Evolutionary conservation across 2,797 vertebrate species (phyloP).

Genomic region (Enteromius mattozi): DNA sequence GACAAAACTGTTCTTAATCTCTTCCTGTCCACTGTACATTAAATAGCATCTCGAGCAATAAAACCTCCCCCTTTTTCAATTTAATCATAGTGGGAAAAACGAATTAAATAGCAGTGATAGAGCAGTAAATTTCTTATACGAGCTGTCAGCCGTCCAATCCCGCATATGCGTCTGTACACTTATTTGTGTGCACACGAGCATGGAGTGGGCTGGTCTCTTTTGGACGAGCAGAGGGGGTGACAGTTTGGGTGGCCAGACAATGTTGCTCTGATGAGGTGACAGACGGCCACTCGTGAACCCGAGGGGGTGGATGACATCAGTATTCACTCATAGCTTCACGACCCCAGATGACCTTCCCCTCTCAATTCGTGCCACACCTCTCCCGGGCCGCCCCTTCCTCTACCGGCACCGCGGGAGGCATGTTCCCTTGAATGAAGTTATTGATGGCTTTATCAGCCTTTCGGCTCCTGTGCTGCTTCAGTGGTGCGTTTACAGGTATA

Average conservation of each 20-base stretch:
- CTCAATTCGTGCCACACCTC: slow-evolving; percentile 55
- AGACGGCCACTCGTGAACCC: slow-evolving; percentile 40
- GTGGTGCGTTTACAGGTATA: slow-evolving; percentile 82
- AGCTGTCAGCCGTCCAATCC: slow-evolving; percentile 56
- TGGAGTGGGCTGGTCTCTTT: slow-evolving; percentile 35
- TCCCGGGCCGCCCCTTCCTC: slow-evolving; percentile 34
- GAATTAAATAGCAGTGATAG: slow-evolving; percentile 65
- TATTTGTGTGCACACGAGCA: slow-evolving; percentile 12
- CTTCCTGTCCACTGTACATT: slow-evolving; percentile 67
- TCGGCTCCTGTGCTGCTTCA: slow-evolving; percentile 79
- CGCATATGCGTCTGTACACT: slow-evolving; percentile 30
- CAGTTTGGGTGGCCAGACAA: slow-evolving; percentile 49
- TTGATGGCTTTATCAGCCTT: slow-evolving; percentile 86
- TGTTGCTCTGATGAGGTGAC: slow-evolving; percentile 54
- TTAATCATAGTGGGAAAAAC: slow-evolving; percentile 61
- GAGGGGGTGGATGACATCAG: slow-evolving; percentile 35
- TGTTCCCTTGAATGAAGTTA: slow-evolving; percentile 76
- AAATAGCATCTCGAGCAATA: slow-evolving; percentile 39
- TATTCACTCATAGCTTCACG: slow-evolving; percentile 51
- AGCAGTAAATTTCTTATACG: slow-evolving; percentile 67
- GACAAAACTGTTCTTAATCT: slow-evolving; percentile 78
- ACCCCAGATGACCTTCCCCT: slow-evolving; percentile 57
- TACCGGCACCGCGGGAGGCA: slow-evolving; percentile 66
- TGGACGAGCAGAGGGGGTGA: slow-evolving; percentile 27
- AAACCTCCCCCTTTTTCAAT: slow-evolving; percentile 63